Evolutionary conservation across 2,797 vertebrate genomes (phyloP).

Genomic region (Phrynocephalus guinanensis): DNA sequence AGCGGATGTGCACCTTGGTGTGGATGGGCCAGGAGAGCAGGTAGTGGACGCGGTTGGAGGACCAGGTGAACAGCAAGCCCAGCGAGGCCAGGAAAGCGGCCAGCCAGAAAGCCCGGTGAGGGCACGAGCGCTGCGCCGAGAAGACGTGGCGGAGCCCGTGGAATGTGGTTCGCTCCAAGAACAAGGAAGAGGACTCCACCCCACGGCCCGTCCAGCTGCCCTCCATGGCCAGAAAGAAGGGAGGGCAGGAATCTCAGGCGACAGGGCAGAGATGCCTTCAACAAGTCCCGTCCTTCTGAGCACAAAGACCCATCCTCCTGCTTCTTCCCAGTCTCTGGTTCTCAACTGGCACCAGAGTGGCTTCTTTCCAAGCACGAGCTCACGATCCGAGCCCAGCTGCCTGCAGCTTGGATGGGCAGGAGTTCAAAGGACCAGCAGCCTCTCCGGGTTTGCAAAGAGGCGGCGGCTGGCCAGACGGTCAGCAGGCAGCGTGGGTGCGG

Average conservation of each 20-base stretch:
- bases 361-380: background rate
- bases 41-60: conserved; percentile 83
- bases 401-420: background rate
- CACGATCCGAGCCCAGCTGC: background rate
- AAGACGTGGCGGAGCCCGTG: conserved; percentile 83
- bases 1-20: conserved; percentile 85
- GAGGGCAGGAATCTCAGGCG: background rate
- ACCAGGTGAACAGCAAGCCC: conserved; percentile 84
- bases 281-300: background rate
- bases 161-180: conserved; percentile 82
- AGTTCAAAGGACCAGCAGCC: background rate
- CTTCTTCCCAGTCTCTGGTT: background rate
- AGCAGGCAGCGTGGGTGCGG: background rate
- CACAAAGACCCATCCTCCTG: background rate
- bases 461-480: background rate
- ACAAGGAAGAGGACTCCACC: conserved; percentile 64
- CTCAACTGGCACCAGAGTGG: background rate
- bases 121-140: conserved; percentile 77
- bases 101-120: conserved; percentile 82
- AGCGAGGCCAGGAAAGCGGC: conserved; percentile 80
- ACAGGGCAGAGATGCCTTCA: background rate
- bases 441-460: conserved; percentile 10
- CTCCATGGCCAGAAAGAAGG: background rate
- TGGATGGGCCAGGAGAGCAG: conserved; percentile 85
- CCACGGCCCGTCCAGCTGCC: conserved; percentile 1